phyloP scores from a whole-genome alignment of 37 sponge, comb jelly and placozoan genomes.

The Agelas oroides region DNA sequence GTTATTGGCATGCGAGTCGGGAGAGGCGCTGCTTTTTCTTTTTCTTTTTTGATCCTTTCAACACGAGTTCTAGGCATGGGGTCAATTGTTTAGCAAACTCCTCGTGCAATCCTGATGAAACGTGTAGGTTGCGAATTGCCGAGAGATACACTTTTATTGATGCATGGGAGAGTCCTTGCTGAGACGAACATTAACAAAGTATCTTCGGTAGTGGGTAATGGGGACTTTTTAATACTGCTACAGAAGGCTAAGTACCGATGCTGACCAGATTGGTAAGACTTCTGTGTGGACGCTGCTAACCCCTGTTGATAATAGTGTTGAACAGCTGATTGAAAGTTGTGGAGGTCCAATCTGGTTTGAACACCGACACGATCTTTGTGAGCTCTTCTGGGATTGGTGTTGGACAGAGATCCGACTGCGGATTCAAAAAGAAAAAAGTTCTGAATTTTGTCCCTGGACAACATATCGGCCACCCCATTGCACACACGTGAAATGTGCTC shows the following conservation, averaged over 20 bases:
- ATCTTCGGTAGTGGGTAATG: neutral
- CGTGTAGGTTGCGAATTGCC: constrained; percentile 15
- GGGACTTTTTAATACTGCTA: neutral
- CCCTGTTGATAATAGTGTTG: constrained; percentile 16
- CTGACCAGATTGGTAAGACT: constrained; percentile 5
- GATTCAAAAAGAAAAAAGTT: neutral
- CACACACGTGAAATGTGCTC: constrained; percentile 5
- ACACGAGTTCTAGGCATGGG: neutral
- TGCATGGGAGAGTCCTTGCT: neutral
- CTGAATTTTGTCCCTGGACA: constrained; percentile 5
- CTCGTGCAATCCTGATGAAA: neutral
- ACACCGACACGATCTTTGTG: too few species aligned
- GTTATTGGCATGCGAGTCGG: constrained; percentile 17
- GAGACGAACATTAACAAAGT: constrained; percentile 19
- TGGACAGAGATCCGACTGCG: neutral
- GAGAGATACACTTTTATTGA: constrained; percentile 44
- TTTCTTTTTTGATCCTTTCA: constrained; percentile 12
- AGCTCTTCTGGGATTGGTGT: too few species aligned
- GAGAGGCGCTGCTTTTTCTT: neutral
- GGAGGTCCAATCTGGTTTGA: too few species aligned
- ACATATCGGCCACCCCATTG: constrained; percentile 14
- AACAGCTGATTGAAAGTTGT: constrained; percentile 22
- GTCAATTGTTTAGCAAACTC: neutral
- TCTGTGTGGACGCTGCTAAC: constrained; percentile 2
- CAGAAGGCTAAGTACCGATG: neutral